A percentile compares a stretch with the other conserved stretches of the same genome.
These are phyloP conservation scores for Thumatha senex DNA, from an alignment of 2,888 invertebrate genomes.

Conservation along the genomic window DNA sequence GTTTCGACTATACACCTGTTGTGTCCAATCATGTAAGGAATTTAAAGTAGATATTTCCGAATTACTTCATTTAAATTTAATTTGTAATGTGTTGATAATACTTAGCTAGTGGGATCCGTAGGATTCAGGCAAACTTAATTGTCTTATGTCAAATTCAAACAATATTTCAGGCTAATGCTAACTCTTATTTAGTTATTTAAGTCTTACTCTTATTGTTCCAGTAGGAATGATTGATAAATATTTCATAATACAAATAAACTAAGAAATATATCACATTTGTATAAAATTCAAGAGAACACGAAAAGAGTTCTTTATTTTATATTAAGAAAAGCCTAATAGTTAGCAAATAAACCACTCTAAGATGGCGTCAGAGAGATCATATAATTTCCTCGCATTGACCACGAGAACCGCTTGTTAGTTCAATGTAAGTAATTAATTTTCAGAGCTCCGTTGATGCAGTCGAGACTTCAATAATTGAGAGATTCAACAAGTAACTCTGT, in stretches of 20 bases:
- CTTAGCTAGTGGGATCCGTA: too few relatives aligned
- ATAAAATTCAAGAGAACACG: neutral
- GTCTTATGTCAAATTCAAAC: too few relatives aligned
- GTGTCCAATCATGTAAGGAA: slow-evolving; percentile 52
- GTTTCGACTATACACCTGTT: slow-evolving; percentile 55
- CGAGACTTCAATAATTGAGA: slow-evolving; percentile 58
- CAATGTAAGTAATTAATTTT: slow-evolving; percentile 71
- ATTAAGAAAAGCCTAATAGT: neutral
- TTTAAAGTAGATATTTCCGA: slow-evolving; percentile 49
- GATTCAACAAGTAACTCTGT: too few relatives aligned
- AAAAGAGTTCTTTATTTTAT: too few relatives aligned
- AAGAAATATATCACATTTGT: too few relatives aligned
- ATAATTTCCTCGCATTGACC: slow-evolving; percentile 69
- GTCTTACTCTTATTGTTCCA: too few relatives aligned
- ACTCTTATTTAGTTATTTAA: too few relatives aligned
- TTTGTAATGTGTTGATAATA: neutral
- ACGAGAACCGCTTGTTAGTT: slow-evolving; percentile 67
- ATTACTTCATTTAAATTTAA: slow-evolving; percentile 19
- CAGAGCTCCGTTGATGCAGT: slow-evolving; percentile 58
- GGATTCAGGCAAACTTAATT: too few relatives aligned
- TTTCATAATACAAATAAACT: too few relatives aligned
- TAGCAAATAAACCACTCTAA: slow-evolving; percentile 11
- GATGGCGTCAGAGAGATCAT: slow-evolving; percentile 56
- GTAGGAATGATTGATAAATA: too few relatives aligned
- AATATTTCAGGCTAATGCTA: too few relatives aligned